phyloP scores from a whole-genome alignment of 1,140 invertebrate species.

The Bombyx mandarina region DNA sequence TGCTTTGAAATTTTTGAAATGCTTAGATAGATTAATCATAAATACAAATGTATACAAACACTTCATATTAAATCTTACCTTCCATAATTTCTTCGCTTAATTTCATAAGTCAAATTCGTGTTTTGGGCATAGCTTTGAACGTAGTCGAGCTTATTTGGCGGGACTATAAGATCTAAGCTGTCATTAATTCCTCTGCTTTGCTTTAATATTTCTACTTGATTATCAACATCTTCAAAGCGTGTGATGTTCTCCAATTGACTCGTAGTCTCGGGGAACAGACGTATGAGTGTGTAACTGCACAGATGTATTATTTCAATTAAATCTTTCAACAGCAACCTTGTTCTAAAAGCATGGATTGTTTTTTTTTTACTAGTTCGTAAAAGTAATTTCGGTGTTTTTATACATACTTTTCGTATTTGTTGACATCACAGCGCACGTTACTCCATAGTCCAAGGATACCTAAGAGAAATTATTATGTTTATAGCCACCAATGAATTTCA shows the following conservation, averaged over 20 bases:
- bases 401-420: slow-evolving; percentile 44
- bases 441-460: slow-evolving; percentile 26
- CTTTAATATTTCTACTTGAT: slow-evolving; percentile 40
- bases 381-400: neutral
- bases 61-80: slow-evolving; percentile 22
- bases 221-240: slow-evolving; percentile 22
- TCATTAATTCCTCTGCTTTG: slow-evolving; percentile 44
- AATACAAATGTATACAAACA: neutral
- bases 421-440: slow-evolving; percentile 23
- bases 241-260: slow-evolving; percentile 28
- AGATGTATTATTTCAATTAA: slow-evolving; percentile 3
- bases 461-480: slow-evolving; percentile 16
- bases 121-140: slow-evolving; percentile 24
- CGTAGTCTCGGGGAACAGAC: slow-evolving; percentile 26
- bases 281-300: slow-evolving; percentile 43
- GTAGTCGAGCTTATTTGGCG: slow-evolving; percentile 13
- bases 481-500: neutral
- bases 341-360: slow-evolving; percentile 3
- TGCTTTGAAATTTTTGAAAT: too few species aligned
- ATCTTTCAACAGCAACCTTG: neutral
- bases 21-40: slow-evolving; percentile 2
- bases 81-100: slow-evolving; percentile 44
- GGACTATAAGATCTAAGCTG: slow-evolving; percentile 48
- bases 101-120: slow-evolving; percentile 25
- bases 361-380: too few species aligned